These are phyloP conservation scores for Octopus sinensis DNA, from an alignment of 1,140 invertebrate species.

Conservation along the genomic window DNA sequence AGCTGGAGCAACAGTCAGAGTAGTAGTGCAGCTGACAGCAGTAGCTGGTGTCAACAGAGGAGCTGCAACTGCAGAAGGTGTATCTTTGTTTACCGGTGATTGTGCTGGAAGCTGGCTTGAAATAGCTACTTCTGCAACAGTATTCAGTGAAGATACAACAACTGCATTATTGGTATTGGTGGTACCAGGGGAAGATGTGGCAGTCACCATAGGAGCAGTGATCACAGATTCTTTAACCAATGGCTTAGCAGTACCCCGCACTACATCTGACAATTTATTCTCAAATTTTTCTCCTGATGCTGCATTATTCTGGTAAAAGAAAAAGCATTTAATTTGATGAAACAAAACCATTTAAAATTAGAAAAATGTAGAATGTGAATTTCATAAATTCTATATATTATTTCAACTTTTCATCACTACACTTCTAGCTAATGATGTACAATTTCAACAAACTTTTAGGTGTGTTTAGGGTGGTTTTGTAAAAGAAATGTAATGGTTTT, in stretches of 20 bases:
- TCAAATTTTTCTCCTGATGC: slow-evolving; percentile 50
- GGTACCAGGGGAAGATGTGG: slow-evolving; percentile 27
- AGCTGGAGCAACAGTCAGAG: not conserved
- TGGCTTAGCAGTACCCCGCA: slow-evolving; percentile 71
- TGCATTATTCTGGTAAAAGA: slow-evolving; percentile 42
- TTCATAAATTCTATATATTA: too few relatives aligned
- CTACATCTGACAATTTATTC: slow-evolving; percentile 72
- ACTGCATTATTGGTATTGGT: not conserved
- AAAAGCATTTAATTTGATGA: not conserved
- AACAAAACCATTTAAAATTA: not conserved
- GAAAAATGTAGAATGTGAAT: too few relatives aligned
- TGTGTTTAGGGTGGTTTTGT: too few relatives aligned
- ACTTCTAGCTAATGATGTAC: too few relatives aligned
- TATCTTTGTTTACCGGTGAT: not conserved
- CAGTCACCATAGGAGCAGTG: slow-evolving; percentile 48
- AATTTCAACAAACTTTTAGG: too few relatives aligned
- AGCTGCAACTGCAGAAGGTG: not conserved
- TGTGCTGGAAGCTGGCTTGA: slow-evolving; percentile 8
- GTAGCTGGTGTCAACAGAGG: not conserved
- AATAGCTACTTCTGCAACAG: slow-evolving; percentile 4
- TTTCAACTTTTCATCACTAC: too few relatives aligned
- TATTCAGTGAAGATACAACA: not conserved
- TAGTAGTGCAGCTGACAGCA: not conserved
- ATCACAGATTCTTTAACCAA: slow-evolving; percentile 52
- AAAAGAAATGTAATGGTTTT: too few relatives aligned